Evolutionary conservation across 2,888 invertebrate genomes (phyloP), one percentile per base, ranked within the genome.

Genomic region (Conchocele bisecta): DNA sequence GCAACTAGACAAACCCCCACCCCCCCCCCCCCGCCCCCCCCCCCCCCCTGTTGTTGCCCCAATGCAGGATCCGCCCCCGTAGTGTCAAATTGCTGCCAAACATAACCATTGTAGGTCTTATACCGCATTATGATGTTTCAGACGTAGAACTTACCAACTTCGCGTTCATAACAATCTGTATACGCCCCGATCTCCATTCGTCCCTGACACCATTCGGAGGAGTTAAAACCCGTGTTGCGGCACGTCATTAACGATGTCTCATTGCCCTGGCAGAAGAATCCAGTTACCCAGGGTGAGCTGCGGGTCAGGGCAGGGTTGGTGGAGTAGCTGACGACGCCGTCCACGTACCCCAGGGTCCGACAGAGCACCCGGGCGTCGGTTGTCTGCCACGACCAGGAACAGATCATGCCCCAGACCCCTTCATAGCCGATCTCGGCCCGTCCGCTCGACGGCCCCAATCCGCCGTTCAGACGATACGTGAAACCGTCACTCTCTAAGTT

Each of bases 401-500:
- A 89, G 0, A 89, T 81, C 15, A 83, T 79, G 0, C 88, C 88
- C 81, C 83, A 85, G 0, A 67, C 60, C 5, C 84, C 86, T 31
- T 85, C 84, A 48, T 84, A 84, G 15, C 82, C 79, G n/a, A 89
- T 83, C 68, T 88, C 88, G 6, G 88, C 88, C 9, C 89, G 78
- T 0, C 89, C 89, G 3, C 41, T 35, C 13, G 65, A 58, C 4
- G 66, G 54, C 42, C 61, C 59, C 0, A 26, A 20, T 9, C 86
- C 83, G 6, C 81, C 83, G 11, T 54, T 60, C 13, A 87, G 53
- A 13, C 82, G 75, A 69, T 83, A 87, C 20, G 77, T 44, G n/a
- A 87, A 77, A 39, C 84, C 86, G 74, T 67, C 17, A 35, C 50
- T 54, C 56, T 64, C 69, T 58, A 50, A n/a, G n/a, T n/a, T n/a